Evolutionary conservation across 1,140 invertebrate genomes (phyloP).

Genomic region (Lerema accius): DNA sequence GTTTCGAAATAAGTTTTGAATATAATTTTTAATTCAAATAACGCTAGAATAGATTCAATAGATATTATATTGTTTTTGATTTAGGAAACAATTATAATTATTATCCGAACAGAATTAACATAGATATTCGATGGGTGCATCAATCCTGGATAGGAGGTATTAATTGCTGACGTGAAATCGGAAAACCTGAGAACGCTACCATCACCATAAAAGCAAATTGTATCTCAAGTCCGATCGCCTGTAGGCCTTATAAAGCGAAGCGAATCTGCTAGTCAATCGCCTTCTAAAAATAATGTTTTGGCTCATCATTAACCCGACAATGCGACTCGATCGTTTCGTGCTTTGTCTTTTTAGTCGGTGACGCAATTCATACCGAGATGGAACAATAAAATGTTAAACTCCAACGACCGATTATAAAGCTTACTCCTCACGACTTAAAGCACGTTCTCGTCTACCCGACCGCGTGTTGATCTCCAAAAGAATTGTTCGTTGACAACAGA

Average conservation of each 20-base stretch:
- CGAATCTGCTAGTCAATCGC: slow-evolving; percentile 45
- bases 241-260: slow-evolving; percentile 56
- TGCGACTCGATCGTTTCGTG: slow-evolving; percentile 64
- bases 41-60: too few species aligned
- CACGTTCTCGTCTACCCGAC: slow-evolving; percentile 37
- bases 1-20: too few species aligned
- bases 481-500: slow-evolving; percentile 82
- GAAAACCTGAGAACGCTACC: slow-evolving; percentile 55
- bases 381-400: slow-evolving; percentile 63
- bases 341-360: slow-evolving; percentile 81
- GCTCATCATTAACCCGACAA: slow-evolving; percentile 76
- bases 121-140: slow-evolving; percentile 15
- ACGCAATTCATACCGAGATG: slow-evolving; percentile 76
- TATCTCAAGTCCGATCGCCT: slow-evolving; percentile 60
- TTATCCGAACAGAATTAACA: slow-evolving; percentile 24
- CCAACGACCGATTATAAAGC: slow-evolving; percentile 43
- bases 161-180: slow-evolving; percentile 30
- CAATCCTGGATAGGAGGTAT: slow-evolving; percentile 20
- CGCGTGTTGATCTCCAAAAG: slow-evolving; percentile 64
- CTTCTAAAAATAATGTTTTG: slow-evolving; percentile 79
- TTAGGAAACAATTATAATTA: slow-evolving; percentile 3
- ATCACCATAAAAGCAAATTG: slow-evolving; percentile 65
- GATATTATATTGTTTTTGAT: too few species aligned
- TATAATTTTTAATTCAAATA: too few species aligned
- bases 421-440: slow-evolving; percentile 46